A percentile compares a stretch with the other conserved stretches of the same genome.
phyloP scores from a whole-genome alignment of 2,797 vertebrate genomes.

The Clarias fuscus region DNA sequence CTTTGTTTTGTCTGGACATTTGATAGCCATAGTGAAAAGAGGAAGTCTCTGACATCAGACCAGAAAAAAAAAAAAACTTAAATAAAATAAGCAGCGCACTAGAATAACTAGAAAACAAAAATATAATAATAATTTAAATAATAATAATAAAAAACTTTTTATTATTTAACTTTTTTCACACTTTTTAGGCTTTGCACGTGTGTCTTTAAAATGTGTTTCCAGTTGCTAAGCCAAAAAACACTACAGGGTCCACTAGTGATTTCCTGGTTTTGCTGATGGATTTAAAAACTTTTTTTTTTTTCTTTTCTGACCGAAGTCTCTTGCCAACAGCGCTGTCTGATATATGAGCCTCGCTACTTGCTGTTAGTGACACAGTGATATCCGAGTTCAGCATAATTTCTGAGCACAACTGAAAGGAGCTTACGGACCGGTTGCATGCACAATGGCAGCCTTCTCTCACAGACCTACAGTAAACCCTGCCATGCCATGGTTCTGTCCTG shows the following conservation, averaged over 20 bases:
- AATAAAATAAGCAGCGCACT: not conserved
- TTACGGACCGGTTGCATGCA: not conserved
- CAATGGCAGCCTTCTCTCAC: not conserved
- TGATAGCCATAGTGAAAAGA: slow-evolving; percentile 27
- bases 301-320: not conserved
- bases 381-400: not conserved
- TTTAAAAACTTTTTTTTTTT: not conserved
- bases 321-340: slow-evolving; percentile 5
- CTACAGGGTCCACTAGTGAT: not conserved
- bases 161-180: too few species aligned
- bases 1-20: slow-evolving; percentile 30
- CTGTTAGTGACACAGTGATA: slow-evolving; percentile 3
- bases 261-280: not conserved
- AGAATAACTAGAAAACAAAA: not conserved
- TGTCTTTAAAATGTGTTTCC: not conserved
- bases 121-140: not conserved
- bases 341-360: not conserved
- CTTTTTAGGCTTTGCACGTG: not conserved
- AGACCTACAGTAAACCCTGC: not conserved
- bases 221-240: not conserved
- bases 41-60: slow-evolving; percentile 11
- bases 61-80: not conserved
- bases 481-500: not conserved
- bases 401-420: not conserved
- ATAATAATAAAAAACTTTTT: not conserved